These are phyloP conservation scores for Apotomis turbidana DNA, from an alignment of 2,888 invertebrate genomes.

Conservation along the genomic window DNA sequence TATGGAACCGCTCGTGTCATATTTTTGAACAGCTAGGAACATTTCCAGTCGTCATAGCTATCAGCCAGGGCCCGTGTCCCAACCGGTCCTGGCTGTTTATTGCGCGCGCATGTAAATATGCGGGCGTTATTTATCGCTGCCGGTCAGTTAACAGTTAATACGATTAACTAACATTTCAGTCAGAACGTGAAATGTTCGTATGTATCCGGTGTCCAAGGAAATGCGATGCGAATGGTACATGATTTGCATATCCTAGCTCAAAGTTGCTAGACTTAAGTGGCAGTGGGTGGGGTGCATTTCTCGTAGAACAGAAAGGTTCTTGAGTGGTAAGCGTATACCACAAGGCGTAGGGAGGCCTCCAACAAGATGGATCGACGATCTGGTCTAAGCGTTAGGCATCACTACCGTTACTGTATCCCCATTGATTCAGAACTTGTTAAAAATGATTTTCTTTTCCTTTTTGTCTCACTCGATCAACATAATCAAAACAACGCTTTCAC, in stretches of 20 bases:
- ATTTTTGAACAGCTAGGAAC: not conserved
- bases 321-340: no score
- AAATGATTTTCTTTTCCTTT: not conserved
- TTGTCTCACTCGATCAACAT: not conserved
- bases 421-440: not conserved
- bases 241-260: no score
- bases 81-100: not conserved
- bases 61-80: not conserved
- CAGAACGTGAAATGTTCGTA: not conserved
- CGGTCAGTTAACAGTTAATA: conserved; percentile 16
- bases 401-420: no score
- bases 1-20: no score
- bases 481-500: conserved; percentile 16
- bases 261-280: no score
- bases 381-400: no score
- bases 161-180: not conserved
- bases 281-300: no score
- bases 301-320: no score
- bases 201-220: no score
- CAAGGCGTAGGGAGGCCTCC: no score
- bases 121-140: conserved; percentile 6
- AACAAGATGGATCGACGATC: no score
- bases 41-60: not conserved
- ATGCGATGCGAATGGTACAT: no score
- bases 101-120: conserved; percentile 15